Evolutionary conservation across 2,888 invertebrate species (phyloP).

Genomic region (Eupithecia abbreviata): DNA sequence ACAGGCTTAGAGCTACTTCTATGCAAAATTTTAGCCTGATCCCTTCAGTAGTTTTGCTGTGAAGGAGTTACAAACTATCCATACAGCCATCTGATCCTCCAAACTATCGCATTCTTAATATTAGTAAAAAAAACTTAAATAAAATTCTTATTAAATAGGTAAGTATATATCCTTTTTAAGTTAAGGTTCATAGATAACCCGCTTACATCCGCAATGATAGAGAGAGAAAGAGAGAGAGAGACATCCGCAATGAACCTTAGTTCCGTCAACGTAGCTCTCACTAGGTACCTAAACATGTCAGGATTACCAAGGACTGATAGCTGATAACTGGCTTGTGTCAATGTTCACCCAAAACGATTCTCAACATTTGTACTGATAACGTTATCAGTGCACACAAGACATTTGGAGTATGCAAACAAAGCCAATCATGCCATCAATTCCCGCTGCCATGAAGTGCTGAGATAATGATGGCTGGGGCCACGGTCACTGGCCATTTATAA

Average conservation of each 20-base stretch:
- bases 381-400: slow-evolving; percentile 69
- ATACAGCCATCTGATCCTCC: no score
- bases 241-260: background rate
- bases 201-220: no score
- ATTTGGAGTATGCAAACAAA: slow-evolving; percentile 79
- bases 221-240: no score
- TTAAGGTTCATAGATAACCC: no score
- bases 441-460: slow-evolving; percentile 40
- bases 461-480: slow-evolving; percentile 4
- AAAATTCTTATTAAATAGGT: no score
- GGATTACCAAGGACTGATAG: slow-evolving; percentile 68
- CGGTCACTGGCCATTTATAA: slow-evolving; percentile 9
- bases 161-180: no score
- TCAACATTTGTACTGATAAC: slow-evolving; percentile 70
- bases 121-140: no score
- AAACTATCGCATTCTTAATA: no score
- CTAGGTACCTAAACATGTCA: slow-evolving; percentile 59
- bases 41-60: no score
- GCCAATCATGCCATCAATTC: slow-evolving; percentile 67
- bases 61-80: no score
- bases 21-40: no score
- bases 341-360: slow-evolving; percentile 77
- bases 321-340: slow-evolving; percentile 68
- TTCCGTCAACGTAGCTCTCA: slow-evolving; percentile 26
- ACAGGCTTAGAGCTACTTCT: no score